Conservation (phyloP, 2,113 vertebrate genomes). For the Ageneiosus marmoratus region DNA sequence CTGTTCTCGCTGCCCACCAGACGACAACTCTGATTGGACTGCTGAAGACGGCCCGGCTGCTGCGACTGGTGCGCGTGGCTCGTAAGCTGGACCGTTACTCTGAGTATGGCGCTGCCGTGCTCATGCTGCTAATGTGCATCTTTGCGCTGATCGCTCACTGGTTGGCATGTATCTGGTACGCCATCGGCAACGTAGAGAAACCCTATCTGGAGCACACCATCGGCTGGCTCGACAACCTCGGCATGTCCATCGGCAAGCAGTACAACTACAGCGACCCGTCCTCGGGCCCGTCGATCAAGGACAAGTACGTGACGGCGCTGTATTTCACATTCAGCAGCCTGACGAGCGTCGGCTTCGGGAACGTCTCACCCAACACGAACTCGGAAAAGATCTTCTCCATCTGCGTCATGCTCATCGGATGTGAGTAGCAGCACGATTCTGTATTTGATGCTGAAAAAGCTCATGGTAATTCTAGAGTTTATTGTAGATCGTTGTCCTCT, state of each 20-base stretch:
- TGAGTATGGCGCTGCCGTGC: slow-evolving; percentile 94
- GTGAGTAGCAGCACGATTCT: slow-evolving; percentile 77
- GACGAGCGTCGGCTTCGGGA: slow-evolving; percentile 97
- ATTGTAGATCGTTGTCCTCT: too few relatives aligned
- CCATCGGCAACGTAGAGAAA: slow-evolving; percentile 96
- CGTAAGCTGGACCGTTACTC: slow-evolving; percentile 97
- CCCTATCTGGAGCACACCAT: slow-evolving; percentile 95
- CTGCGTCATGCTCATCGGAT: slow-evolving; percentile 98
- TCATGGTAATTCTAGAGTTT: neutral
- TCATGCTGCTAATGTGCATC: slow-evolving; percentile 98
- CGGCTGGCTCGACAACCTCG: slow-evolving; percentile 96
- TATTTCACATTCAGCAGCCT: slow-evolving; percentile 99
- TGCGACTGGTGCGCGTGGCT: slow-evolving; percentile 93
- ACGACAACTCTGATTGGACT: slow-evolving; percentile 96
- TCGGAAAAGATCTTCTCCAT: slow-evolving; percentile 99
- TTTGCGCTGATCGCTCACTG: slow-evolving; percentile 98
- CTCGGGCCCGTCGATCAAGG: slow-evolving; percentile 97
- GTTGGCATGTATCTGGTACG: slow-evolving; percentile 99
- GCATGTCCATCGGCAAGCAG: slow-evolving; percentile 91
- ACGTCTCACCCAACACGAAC: slow-evolving; percentile 98
- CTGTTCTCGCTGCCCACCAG: slow-evolving; percentile 63
- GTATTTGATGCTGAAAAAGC: neutral
- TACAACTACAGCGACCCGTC: slow-evolving; percentile 94
- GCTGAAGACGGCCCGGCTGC: slow-evolving; percentile 92
- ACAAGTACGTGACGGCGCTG: slow-evolving; percentile 98